These are phyloP conservation scores for Chlorospingus flavigularis DNA, from an alignment of 2,797 vertebrate species.

Conservation along the genomic window DNA sequence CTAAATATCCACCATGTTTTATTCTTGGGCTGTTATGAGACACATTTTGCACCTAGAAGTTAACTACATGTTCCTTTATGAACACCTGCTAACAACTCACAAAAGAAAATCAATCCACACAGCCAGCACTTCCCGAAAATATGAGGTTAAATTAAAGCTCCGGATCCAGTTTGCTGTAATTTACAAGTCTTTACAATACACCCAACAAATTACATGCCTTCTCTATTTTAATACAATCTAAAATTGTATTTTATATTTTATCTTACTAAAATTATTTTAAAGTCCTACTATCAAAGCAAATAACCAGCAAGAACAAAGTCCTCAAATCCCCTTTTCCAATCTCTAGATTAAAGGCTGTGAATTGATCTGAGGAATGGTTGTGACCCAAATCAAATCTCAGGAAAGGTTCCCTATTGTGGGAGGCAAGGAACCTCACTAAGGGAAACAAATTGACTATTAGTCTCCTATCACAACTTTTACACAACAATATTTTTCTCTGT, in stretches of 20 bases:
- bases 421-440: background rate
- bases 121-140: background rate
- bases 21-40: background rate
- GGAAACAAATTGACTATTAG: background rate
- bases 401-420: background rate
- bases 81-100: background rate
- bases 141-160: background rate
- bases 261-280: background rate
- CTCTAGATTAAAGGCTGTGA: background rate
- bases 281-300: background rate
- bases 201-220: background rate
- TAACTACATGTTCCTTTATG: background rate
- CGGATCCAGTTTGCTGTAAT: background rate
- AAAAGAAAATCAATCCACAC: background rate
- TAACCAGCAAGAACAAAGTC: background rate
- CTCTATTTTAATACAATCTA: background rate
- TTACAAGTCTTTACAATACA: background rate
- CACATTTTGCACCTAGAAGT: background rate
- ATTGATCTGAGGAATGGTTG: background rate
- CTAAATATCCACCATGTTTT: background rate
- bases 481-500: background rate
- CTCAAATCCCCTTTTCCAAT: background rate
- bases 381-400: background rate
- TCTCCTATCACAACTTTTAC: background rate
- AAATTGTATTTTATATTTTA: background rate